Evolutionary conservation across 2,797 vertebrate species (phyloP).

Genomic region (Melanotaenia maccullochi): DNA sequence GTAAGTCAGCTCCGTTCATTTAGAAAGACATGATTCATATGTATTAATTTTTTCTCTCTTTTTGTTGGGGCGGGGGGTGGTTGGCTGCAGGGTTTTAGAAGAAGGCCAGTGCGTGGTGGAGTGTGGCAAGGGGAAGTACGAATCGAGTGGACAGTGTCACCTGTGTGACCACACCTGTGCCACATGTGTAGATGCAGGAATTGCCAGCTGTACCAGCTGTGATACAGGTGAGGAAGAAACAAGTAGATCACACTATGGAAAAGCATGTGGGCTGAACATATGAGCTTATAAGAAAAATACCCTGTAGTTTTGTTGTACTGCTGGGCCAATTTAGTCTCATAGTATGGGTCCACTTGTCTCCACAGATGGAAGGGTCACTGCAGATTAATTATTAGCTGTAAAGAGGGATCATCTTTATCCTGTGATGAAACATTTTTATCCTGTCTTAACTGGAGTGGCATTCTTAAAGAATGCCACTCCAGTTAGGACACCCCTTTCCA

Average conservation of each 20-base stretch:
- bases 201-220: slow-evolving; percentile 88
- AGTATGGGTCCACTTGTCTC: not conserved
- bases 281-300: not conserved
- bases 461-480: not conserved
- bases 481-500: not conserved
- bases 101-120: slow-evolving; percentile 81
- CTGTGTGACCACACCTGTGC: slow-evolving; percentile 91
- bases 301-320: not conserved
- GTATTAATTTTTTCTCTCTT: slow-evolving; percentile 16
- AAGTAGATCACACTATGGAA: not conserved
- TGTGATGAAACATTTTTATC: not conserved
- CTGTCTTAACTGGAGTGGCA: not conserved
- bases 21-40: slow-evolving; percentile 30
- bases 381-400: not conserved
- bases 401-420: not conserved
- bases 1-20: slow-evolving; percentile 32
- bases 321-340: not conserved
- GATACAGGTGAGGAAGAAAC: slow-evolving; percentile 83
- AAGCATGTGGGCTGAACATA: not conserved
- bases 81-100: slow-evolving; percentile 84
- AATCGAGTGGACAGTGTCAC: slow-evolving; percentile 84
- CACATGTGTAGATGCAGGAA: slow-evolving; percentile 84
- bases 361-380: not conserved
- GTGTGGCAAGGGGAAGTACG: slow-evolving; percentile 87
- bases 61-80: no score